phyloP scores from a whole-genome alignment of 2,888 invertebrate genomes.

The Volucella zonaria region DNA sequence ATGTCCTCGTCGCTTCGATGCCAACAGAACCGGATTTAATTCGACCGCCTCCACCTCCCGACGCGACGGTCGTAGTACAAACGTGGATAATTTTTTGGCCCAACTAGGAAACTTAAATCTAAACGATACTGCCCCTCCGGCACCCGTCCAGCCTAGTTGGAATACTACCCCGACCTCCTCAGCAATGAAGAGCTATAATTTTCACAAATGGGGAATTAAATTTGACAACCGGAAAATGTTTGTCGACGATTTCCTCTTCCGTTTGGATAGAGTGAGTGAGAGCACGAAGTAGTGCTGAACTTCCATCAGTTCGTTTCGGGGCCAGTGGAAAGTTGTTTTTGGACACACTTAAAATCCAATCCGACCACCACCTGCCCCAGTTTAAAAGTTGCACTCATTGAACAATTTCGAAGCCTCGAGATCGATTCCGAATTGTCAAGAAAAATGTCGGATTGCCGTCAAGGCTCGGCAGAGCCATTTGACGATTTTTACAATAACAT shows the following conservation, averaged over 20 bases:
- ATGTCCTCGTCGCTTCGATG: too few relatives aligned
- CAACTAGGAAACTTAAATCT: too few relatives aligned
- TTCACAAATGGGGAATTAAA: slow-evolving; percentile 3
- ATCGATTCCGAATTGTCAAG: too few relatives aligned
- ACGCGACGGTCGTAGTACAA: too few relatives aligned
- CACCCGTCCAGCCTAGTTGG: too few relatives aligned
- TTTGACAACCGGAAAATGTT: neutral
- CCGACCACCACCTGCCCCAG: neutral
- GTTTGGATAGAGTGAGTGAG: neutral
- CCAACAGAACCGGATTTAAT: too few relatives aligned
- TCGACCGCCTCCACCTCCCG: too few relatives aligned
- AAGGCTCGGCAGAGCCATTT: neutral
- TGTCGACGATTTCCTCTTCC: slow-evolving; percentile 3
- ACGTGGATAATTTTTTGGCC: too few relatives aligned
- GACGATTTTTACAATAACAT: neutral
- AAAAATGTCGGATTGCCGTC: neutral
- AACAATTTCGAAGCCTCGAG: neutral
- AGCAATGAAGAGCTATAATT: neutral
- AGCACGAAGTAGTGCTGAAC: slow-evolving; percentile 8
- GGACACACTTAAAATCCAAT: too few relatives aligned
- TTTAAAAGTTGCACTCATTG: neutral
- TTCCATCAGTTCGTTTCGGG: slow-evolving; percentile 9
- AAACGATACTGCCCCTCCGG: too few relatives aligned
- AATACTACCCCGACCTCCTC: too few relatives aligned
- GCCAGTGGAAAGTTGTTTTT: neutral